Evolutionary conservation across 2,113 vertebrate species (phyloP).

Genomic region (Astur gentilis): DNA sequence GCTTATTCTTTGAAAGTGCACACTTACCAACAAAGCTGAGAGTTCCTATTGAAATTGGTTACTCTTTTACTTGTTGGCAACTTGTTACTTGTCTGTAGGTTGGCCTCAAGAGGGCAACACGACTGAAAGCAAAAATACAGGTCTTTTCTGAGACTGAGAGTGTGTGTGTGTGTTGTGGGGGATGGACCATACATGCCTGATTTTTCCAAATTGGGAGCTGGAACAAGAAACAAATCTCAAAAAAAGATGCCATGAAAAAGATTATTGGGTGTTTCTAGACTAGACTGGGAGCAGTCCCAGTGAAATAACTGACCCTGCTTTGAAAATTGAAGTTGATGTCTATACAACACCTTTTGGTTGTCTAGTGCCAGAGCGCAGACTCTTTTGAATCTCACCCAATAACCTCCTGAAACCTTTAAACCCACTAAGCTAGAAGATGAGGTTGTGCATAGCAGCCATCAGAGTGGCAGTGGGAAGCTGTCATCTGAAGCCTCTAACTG

Average conservation of each 20-base stretch:
- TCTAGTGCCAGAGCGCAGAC: not conserved
- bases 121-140: not conserved
- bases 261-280: not conserved
- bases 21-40: rapidly evolving
- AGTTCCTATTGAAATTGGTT: not conserved
- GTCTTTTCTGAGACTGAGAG: not conserved
- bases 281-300: not conserved
- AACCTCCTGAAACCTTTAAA: not conserved
- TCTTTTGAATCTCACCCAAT: not conserved
- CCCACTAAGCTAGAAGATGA: not conserved
- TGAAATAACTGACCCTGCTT: not conserved
- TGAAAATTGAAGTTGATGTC: not conserved
- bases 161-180: not conserved
- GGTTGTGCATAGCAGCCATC: not conserved
- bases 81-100: not conserved
- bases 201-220: not conserved
- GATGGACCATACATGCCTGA: not conserved
- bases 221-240: not conserved
- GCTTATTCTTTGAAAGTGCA: not conserved
- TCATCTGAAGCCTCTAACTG: not conserved
- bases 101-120: not conserved
- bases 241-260: not conserved
- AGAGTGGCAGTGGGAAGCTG: not conserved
- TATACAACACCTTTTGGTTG: too few relatives aligned
- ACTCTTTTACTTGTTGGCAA: not conserved